A percentile compares a stretch with the other conserved stretches of the same genome.
These are phyloP conservation scores for Acrocephalus arundinaceus DNA, from an alignment of 2,113 vertebrate species.

Conservation along the genomic window DNA sequence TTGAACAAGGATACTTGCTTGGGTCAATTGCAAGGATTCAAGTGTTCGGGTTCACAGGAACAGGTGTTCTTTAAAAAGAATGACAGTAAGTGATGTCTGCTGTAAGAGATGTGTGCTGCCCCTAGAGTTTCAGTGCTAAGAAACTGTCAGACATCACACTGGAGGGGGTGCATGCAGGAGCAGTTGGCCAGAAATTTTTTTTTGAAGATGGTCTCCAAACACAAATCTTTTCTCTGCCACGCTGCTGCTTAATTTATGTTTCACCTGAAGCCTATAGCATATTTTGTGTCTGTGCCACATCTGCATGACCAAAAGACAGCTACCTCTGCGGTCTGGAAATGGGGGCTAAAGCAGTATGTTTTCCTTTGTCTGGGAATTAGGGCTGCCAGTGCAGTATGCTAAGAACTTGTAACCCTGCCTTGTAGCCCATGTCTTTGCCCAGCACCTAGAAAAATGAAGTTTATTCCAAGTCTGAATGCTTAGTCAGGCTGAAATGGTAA, in stretches of 20 bases:
- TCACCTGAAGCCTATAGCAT: background rate
- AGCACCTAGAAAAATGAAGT: background rate
- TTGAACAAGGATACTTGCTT: background rate
- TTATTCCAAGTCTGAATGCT: background rate
- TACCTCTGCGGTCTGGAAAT: background rate
- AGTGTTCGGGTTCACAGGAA: background rate
- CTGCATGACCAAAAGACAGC: background rate
- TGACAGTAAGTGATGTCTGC: background rate
- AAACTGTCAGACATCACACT: background rate
- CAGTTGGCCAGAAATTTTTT: background rate
- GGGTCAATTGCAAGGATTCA: background rate
- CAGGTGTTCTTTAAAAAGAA: background rate
- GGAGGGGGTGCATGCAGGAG: background rate
- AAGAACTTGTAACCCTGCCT: background rate
- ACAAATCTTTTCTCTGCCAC: background rate
- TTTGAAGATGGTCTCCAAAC: background rate
- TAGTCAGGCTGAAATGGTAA: background rate
- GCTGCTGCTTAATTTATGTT: background rate
- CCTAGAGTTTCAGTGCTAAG: background rate
- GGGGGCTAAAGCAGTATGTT: rapidly evolving
- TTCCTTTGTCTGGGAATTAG: rapidly evolving
- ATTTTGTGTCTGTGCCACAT: background rate
- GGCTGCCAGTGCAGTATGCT: background rate
- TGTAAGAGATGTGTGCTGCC: background rate
- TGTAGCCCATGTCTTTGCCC: background rate